Percentiles rank a stretch among this genome's conserved stretches.
Evolutionary conservation across 2,797 vertebrate species (phyloP).

Genomic region (Serranus cabrilla): DNA sequence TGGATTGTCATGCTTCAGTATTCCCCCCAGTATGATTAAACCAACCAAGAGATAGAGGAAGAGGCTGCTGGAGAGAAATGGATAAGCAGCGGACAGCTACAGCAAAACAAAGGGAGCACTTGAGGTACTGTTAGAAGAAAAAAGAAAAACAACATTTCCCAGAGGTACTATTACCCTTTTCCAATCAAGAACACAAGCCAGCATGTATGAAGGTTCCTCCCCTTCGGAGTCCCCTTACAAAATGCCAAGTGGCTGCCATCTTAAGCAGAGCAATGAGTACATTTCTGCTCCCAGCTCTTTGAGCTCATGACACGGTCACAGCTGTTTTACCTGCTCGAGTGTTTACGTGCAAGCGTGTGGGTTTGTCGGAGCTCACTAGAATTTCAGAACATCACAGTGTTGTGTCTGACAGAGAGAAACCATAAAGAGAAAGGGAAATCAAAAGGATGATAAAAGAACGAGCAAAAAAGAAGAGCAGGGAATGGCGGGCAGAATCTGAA

Average conservation of each 20-base stretch:
- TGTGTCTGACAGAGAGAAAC: neutral
- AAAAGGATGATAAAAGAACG: neutral
- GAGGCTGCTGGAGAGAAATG: slow-evolving; percentile 33
- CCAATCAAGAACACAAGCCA: slow-evolving; percentile 5
- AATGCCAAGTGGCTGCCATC: slow-evolving; percentile 49
- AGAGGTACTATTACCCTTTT: slow-evolving; percentile 17
- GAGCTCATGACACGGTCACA: slow-evolving; percentile 4
- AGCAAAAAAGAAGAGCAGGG: slow-evolving; percentile 10
- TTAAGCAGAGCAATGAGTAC: slow-evolving; percentile 9
- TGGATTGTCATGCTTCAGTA: slow-evolving; percentile 48
- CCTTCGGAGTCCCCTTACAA: neutral
- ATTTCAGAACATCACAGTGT: neutral
- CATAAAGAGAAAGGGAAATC: slow-evolving; percentile 16
- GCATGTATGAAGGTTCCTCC: neutral
- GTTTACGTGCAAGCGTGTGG: neutral
- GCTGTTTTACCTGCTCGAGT: neutral
- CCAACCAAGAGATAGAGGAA: slow-evolving; percentile 1
- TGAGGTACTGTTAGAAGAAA: neutral
- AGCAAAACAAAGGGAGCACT: slow-evolving; percentile 2
- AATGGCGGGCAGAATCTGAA: slow-evolving; percentile 32
- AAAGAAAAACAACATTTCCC: slow-evolving; percentile 7
- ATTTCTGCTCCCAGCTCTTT: slow-evolving; percentile 17
- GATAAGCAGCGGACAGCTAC: neutral
- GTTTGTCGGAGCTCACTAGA: neutral
- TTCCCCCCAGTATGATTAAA: slow-evolving; percentile 42